Conservation (phyloP, 2,113 vertebrate species). For the Cyprinus carpio region DNA sequence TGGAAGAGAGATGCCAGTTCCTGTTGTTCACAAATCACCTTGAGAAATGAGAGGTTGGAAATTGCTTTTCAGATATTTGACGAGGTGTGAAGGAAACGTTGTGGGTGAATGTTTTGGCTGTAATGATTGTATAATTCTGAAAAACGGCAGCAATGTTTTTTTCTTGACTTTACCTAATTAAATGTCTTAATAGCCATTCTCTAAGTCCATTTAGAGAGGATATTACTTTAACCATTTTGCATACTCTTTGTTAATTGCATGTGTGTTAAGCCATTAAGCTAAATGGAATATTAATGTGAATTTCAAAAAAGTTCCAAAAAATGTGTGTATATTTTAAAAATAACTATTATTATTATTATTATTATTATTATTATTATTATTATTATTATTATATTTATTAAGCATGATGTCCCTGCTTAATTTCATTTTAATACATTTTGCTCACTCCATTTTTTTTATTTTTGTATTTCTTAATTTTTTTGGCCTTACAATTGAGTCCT, state of each 20-base stretch:
- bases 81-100: conserved; percentile 27
- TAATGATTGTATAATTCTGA: conserved; percentile 26
- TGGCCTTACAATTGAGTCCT: background rate
- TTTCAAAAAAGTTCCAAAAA: background rate
- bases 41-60: conserved; percentile 41
- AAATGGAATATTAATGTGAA: background rate
- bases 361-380: too few species aligned
- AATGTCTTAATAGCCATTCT: conserved; percentile 7
- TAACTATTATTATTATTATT: too few species aligned
- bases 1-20: conserved; percentile 28
- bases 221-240: conserved; percentile 25
- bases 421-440: background rate
- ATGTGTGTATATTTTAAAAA: background rate
- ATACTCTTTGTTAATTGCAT: background rate
- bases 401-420: background rate
- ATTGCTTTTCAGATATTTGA: conserved; percentile 43
- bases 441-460: background rate
- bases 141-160: background rate
- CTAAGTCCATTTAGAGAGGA: background rate
- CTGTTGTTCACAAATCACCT: conserved; percentile 39
- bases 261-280: too few species aligned
- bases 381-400: too few species aligned
- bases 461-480: background rate
- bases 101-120: conserved; percentile 19
- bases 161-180: background rate